Conservation (phyloP, 2,797 vertebrate species). For the Enteromius radiatus region DNA sequence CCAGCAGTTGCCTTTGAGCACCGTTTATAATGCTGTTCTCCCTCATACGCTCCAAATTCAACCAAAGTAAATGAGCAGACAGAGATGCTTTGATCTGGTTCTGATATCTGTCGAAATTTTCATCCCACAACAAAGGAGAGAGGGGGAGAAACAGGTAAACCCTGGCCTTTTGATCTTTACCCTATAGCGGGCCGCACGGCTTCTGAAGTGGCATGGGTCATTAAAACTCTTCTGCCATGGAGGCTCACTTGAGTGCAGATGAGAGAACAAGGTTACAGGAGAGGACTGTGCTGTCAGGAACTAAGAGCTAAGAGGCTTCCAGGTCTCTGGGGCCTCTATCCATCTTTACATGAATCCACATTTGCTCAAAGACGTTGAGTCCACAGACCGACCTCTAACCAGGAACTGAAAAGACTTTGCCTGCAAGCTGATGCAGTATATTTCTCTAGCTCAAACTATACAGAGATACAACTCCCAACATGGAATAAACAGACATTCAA, state of each 20-base stretch:
- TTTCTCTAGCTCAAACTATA: neutral
- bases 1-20: constrained; percentile 35
- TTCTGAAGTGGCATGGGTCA: constrained; percentile 57
- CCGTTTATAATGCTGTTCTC: constrained; percentile 18
- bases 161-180: constrained; percentile 62
- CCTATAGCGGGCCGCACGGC: constrained; percentile 29
- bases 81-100: constrained; percentile 58
- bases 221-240: constrained; percentile 59
- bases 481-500: neutral
- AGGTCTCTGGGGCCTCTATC: constrained; percentile 36
- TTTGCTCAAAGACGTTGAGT: constrained; percentile 36
- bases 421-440: neutral
- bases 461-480: neutral
- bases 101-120: constrained; percentile 56
- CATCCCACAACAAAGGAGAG: constrained; percentile 59
- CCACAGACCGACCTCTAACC: constrained; percentile 31
- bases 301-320: constrained; percentile 26
- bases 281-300: constrained; percentile 55
- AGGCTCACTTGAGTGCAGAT: constrained; percentile 52
- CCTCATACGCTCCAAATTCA: constrained; percentile 21
- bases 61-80: constrained; percentile 54
- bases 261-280: constrained; percentile 57
- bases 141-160: constrained; percentile 57
- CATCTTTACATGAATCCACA: constrained; percentile 41
- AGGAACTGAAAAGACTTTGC: neutral